phyloP scores from a whole-genome alignment of 2,797 vertebrate species.

The Morus bassanus region DNA sequence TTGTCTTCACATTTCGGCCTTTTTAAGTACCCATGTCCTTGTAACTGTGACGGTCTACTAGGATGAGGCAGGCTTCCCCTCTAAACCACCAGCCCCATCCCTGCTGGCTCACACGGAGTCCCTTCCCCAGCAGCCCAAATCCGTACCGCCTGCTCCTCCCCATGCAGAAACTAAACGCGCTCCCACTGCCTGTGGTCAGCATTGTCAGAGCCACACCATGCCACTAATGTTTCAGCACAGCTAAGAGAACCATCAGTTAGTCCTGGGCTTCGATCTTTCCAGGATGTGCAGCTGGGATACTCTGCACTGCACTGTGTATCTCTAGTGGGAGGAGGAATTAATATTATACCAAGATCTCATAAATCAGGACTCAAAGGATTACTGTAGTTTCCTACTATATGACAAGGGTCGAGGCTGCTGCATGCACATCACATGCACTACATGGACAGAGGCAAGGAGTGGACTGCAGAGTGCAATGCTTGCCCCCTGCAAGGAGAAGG shows the following conservation, averaged over 20 bases:
- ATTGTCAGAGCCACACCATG: background rate
- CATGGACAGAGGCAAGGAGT: rapidly evolving
- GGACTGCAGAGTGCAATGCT: background rate
- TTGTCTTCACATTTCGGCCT: background rate
- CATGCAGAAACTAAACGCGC: background rate
- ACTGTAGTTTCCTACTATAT: background rate
- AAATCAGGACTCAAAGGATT: background rate
- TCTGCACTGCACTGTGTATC: background rate
- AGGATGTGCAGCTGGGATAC: background rate
- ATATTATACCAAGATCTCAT: background rate
- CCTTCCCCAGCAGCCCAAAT: background rate
- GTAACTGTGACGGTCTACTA: background rate
- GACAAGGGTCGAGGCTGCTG: background rate
- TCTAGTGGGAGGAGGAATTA: background rate
- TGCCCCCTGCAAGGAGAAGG: background rate
- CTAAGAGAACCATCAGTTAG: background rate
- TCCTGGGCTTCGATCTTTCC: background rate
- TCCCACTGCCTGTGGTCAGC: rapidly evolving
- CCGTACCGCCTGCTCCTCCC: background rate
- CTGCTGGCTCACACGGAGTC: background rate
- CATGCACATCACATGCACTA: background rate
- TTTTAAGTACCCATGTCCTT: background rate
- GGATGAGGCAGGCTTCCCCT: background rate
- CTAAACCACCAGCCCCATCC: background rate
- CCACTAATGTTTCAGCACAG: background rate